These are phyloP conservation scores for Microhierax caerulescens DNA, from an alignment of 2,797 vertebrate genomes.

Conservation along the genomic window DNA sequence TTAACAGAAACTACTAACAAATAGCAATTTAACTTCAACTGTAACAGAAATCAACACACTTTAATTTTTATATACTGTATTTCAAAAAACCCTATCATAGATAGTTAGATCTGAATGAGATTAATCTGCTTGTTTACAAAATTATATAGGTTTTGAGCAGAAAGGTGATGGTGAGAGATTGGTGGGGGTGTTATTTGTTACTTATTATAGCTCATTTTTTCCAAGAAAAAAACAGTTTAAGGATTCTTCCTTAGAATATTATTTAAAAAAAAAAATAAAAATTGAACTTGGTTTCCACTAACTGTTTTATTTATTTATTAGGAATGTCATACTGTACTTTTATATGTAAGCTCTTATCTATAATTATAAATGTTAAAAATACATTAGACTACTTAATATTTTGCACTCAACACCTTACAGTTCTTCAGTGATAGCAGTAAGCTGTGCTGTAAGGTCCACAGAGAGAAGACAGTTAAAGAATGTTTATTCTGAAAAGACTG, in stretches of 20 bases:
- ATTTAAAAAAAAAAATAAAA: too few relatives aligned
- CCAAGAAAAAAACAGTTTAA: background rate
- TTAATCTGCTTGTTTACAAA: background rate
- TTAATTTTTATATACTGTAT: background rate
- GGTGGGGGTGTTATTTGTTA: background rate
- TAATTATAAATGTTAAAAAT: background rate
- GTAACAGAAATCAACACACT: background rate
- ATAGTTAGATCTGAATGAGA: background rate
- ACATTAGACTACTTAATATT: background rate
- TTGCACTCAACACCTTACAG: background rate
- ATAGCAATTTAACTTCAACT: background rate
- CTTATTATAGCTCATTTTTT: background rate
- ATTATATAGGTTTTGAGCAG: background rate
- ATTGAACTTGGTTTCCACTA: background rate
- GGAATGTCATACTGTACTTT: background rate
- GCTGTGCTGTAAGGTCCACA: background rate
- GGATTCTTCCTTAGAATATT: background rate
- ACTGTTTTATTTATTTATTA: background rate
- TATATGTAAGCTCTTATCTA: background rate
- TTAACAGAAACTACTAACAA: background rate
- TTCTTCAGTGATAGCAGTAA: background rate
- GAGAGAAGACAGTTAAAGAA: background rate
- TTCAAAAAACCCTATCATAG: background rate
- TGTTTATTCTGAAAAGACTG: background rate
- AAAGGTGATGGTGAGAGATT: background rate